Evolutionary conservation across 2,888 invertebrate genomes (phyloP), one percentile per base, ranked within the genome.

Genomic region (Xanthorhoe spadicearia): DNA sequence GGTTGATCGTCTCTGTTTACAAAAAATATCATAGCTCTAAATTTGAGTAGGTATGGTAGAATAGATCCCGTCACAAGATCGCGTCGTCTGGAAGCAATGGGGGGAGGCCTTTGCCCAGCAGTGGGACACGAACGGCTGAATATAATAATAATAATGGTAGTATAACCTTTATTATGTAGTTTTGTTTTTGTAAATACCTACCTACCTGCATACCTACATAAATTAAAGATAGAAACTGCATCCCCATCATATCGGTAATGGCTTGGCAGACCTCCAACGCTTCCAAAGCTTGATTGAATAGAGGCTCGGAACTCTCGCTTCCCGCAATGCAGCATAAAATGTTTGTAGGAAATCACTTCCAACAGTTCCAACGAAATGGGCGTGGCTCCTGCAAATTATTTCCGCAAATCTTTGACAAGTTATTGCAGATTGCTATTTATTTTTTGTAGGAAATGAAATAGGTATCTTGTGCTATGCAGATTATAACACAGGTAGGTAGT

Each of bases 251-350:
- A 32, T n/a, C 32, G 32, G 53, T 61, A 61, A 61, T 62, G 43
- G 61, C 17, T 60, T 66, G 66, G 66, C 62, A 48, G 55, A n/a
- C 15, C 46, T 66, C 66, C 66, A 66, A 58, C 19, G 61, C 60
- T 10, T 51, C 38, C 38, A 43, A 23, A 43, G 43, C 32, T 48
- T 59, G 66, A 58, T 66, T 57, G 65, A 56, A 50, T 51, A 2
- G n/a, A n/a, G 62, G 49, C 35, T 15, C 18, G 28, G 54, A 35
- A 17, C 48, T 43, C 50, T 32, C 19, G 51, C 23, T 35, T 51
- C 15, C 65, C 61, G 65, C 65, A 65, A 48, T 65, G 65, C 65
- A 61, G 56, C 60, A 46, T 35, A 35, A 51, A 59, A 23, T 59
- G 35, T 51, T 50, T n/a, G n/a, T n/a, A n/a, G 51, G 23, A 23